A percentile compares a stretch with the other conserved stretches of the same genome.
These are phyloP conservation scores for Brenthis ino DNA, from an alignment of 2,888 invertebrate genomes.

Conservation along the genomic window DNA sequence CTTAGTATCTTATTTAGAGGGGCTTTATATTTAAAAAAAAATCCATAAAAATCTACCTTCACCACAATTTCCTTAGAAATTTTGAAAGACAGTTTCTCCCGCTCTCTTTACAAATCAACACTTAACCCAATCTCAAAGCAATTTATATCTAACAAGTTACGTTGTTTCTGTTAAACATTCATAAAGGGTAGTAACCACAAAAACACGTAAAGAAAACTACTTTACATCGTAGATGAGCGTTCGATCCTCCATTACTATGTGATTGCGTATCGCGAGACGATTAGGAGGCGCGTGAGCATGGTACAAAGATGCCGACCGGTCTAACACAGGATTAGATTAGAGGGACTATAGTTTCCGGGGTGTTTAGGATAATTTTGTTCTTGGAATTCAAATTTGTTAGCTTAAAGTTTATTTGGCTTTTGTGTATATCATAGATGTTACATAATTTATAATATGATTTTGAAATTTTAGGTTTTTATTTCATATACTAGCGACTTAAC, in stretches of 20 bases:
- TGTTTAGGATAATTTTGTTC: conserved; percentile 20
- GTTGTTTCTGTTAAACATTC: conserved; percentile 19
- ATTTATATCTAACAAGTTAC: neutral
- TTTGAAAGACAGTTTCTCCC: no score
- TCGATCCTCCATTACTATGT: conserved; percentile 53
- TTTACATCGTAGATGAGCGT: conserved; percentile 29
- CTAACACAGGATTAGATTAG: conserved; percentile 54
- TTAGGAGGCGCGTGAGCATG: conserved; percentile 63
- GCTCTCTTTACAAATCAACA: no score
- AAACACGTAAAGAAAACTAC: conserved; percentile 20
- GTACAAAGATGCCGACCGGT: conserved; percentile 69
- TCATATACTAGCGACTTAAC: no score
- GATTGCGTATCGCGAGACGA: conserved; percentile 68
- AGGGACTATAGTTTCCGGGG: conserved; percentile 32
- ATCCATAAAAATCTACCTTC: no score
- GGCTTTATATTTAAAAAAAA: no score
- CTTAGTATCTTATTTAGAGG: no score
- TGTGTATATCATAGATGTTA: no score
- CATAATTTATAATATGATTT: no score
- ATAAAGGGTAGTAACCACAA: conserved; percentile 11
- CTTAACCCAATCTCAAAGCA: neutral
- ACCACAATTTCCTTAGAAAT: no score
- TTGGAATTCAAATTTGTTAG: conserved; percentile 18
- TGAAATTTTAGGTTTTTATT: no score
- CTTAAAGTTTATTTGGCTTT: neutral